A percentile compares a stretch with the other conserved stretches of the same genome.
Conservation (phyloP, 2,888 invertebrate genomes). For the Watsonalla cultraria region DNA sequence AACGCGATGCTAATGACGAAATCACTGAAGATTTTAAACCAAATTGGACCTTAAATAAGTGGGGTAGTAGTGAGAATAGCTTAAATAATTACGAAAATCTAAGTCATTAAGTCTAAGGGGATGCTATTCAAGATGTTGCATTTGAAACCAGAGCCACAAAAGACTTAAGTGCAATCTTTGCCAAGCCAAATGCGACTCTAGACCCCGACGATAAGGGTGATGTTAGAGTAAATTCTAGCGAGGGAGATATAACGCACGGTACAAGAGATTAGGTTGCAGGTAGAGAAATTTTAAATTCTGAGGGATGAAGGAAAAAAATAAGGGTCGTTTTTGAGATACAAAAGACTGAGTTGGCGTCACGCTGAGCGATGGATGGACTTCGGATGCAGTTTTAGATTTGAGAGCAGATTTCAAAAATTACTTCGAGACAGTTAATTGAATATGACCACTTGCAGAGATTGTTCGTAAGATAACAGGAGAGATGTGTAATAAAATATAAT, state of each 20-base stretch:
- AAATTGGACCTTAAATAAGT: slow-evolving; percentile 33
- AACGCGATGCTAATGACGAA: slow-evolving; percentile 37
- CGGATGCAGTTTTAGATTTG: slow-evolving; percentile 73
- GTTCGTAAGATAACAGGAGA: slow-evolving; percentile 28
- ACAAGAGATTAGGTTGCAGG: slow-evolving; percentile 52
- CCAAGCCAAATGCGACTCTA: slow-evolving; percentile 23
- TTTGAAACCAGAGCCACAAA: slow-evolving; percentile 25
- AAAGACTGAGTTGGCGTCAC: slow-evolving; percentile 72
- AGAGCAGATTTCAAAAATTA: slow-evolving; percentile 60
- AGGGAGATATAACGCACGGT: slow-evolving; percentile 17
- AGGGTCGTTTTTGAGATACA: slow-evolving; percentile 72
- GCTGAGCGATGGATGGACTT: slow-evolving; percentile 69
- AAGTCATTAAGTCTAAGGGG: slow-evolving; percentile 67
- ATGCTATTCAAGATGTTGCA: slow-evolving; percentile 74
- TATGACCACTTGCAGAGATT: slow-evolving; percentile 57
- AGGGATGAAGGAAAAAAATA: slow-evolving; percentile 73
- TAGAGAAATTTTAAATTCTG: slow-evolving; percentile 75
- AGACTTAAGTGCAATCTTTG: slow-evolving; percentile 21
- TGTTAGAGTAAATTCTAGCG: slow-evolving; percentile 8
- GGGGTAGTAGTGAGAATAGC: slow-evolving; percentile 34
- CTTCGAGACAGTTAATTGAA: slow-evolving; percentile 66
- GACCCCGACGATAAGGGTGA: slow-evolving; percentile 19
- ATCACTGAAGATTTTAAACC: slow-evolving; percentile 15
- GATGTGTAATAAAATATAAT: slow-evolving; percentile 15
- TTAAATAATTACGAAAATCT: slow-evolving; percentile 41